Conservation (phyloP, 1,140 invertebrate species). For the Drosophila guanche region DNA sequence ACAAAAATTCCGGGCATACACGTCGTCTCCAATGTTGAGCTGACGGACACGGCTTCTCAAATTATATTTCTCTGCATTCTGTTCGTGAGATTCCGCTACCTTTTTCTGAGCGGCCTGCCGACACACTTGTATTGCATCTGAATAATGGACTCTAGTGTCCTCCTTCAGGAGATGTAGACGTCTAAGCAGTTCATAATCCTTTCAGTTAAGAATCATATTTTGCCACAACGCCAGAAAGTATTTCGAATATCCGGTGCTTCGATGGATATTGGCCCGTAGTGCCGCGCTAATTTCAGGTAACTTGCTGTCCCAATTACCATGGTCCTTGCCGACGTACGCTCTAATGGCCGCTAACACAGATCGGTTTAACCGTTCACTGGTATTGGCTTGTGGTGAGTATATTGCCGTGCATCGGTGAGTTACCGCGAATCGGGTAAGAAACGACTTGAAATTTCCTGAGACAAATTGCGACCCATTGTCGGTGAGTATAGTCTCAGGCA, state of each 20-base stretch:
- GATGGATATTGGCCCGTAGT: slow-evolving; percentile 4
- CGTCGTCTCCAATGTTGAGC: slow-evolving; percentile 12
- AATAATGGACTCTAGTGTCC: neutral
- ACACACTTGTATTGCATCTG: neutral
- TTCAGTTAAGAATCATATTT: slow-evolving; percentile 30
- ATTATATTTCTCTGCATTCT: neutral
- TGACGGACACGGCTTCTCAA: neutral
- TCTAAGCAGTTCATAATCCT: slow-evolving; percentile 17
- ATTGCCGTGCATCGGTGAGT: slow-evolving; percentile 3
- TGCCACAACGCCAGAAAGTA: slow-evolving; percentile 25
- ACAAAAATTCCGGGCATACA: slow-evolving; percentile 16
- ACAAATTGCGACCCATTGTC: slow-evolving; percentile 6
- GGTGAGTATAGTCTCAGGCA: slow-evolving; percentile 1
- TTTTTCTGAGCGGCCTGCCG: slow-evolving; percentile 4
- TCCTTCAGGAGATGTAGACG: slow-evolving; percentile 14
- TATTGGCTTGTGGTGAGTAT: slow-evolving; percentile 24
- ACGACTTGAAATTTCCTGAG: neutral
- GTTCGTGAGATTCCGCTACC: neutral
- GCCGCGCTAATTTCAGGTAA: slow-evolving; percentile 14
- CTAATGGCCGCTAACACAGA: slow-evolving; percentile 10
- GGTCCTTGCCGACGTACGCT: slow-evolving; percentile 19
- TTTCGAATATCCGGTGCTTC: slow-evolving; percentile 13
- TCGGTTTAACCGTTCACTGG: slow-evolving; percentile 16
- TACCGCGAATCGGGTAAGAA: slow-evolving; percentile 9
- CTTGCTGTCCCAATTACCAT: slow-evolving; percentile 14